Percentiles rank a stretch among this genome's conserved stretches.
phyloP scores from a whole-genome alignment of 2,113 vertebrate genomes.

The Colinus virginianus region DNA sequence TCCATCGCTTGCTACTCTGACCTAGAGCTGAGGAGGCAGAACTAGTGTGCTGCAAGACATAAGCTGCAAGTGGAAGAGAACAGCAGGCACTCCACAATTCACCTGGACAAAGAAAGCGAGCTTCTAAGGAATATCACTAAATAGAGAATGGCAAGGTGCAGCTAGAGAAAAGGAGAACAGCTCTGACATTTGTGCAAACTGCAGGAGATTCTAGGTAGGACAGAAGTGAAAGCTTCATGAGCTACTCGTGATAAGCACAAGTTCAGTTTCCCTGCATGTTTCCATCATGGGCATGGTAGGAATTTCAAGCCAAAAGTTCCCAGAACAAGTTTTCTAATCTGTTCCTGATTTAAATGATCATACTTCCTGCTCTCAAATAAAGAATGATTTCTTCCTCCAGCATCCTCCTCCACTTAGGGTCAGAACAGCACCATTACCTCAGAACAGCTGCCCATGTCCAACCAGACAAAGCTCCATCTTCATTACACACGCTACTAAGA shows the following conservation, averaged over 20 bases:
- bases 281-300: neutral
- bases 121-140: neutral
- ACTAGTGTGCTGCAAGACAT: neutral
- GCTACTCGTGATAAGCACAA: neutral
- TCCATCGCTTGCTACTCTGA: neutral
- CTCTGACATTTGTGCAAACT: neutral
- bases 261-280: neutral
- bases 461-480: neutral
- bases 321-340: neutral
- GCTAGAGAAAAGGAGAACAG: neutral
- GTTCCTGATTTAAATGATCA: neutral
- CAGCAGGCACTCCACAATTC: neutral
- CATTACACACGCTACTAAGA: neutral
- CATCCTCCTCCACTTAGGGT: neutral
- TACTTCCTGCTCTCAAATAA: neutral
- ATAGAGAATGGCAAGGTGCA: neutral
- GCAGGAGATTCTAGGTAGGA: neutral
- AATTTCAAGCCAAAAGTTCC: neutral
- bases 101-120: neutral
- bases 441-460: neutral
- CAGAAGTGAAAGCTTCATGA: neutral
- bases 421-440: neutral
- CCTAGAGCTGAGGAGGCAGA: neutral
- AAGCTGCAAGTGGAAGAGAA: neutral
- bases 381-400: neutral